Conservation (phyloP, 2,113 vertebrate species). For the Gorsachius goisagi region DNA sequence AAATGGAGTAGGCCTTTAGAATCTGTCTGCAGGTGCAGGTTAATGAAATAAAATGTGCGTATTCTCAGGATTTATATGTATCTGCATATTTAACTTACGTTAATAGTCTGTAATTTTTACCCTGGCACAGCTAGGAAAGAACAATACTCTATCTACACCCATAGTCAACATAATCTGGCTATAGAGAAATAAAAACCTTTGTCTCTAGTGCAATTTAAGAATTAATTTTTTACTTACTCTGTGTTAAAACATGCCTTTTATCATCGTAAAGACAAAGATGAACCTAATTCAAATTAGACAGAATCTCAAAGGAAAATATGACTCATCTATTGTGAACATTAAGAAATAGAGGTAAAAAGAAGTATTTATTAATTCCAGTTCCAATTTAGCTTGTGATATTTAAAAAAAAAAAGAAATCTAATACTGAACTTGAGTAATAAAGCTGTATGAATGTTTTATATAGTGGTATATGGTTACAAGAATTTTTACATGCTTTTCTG, state of each 20-base stretch:
- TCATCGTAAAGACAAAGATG: neutral
- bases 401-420: neutral
- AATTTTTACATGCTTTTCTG: neutral
- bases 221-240: neutral
- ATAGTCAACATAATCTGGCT: neutral
- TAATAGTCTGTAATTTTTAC: neutral
- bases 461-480: neutral
- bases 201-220: neutral
- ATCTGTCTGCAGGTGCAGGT: neutral
- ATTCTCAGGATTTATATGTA: neutral
- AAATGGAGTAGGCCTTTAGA: neutral
- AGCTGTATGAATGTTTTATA: neutral
- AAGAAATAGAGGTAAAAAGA: neutral
- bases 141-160: neutral
- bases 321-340: neutral
- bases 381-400: neutral
- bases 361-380: neutral
- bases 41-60: neutral
- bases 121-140: neutral
- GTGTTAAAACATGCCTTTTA: neutral
- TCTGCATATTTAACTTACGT: neutral
- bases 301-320: neutral
- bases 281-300: neutral
- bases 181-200: neutral
- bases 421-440: neutral